Conservation (phyloP, 2,797 vertebrate genomes). For the Micromesistius poutassou region DNA sequence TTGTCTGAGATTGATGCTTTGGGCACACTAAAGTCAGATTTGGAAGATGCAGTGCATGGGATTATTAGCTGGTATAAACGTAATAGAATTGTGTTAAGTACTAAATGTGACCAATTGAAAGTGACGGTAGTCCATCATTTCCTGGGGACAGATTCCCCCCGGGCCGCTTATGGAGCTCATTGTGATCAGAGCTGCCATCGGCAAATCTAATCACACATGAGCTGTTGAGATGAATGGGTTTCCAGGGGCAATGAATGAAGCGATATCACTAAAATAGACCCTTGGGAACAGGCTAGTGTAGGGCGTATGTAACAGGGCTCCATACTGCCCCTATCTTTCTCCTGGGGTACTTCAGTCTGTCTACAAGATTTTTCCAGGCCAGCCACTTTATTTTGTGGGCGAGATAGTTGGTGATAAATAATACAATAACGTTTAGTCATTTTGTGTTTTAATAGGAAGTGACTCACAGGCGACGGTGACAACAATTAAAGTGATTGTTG, state of each 20-base stretch:
- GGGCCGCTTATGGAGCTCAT: conserved; percentile 54
- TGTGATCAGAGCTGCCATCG: conserved; percentile 53
- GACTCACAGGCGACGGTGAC: not conserved
- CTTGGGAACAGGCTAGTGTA: conserved; percentile 14
- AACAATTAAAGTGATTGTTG: not conserved
- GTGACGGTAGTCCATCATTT: conserved; percentile 53
- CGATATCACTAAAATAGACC: conserved; percentile 8
- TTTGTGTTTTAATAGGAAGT: not conserved
- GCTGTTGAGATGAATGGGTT: conserved; percentile 42
- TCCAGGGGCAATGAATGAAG: conserved; percentile 32
- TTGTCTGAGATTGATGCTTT: not conserved
- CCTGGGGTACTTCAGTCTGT: conserved; percentile 41
- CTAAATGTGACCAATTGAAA: conserved; percentile 44
- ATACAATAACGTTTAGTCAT: not conserved
- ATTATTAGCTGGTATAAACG: conserved; percentile 5
- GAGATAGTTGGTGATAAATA: conserved; percentile 27
- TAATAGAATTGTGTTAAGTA: not conserved
- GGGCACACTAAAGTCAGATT: not conserved
- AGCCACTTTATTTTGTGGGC: conserved; percentile 61
- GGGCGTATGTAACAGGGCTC: not conserved
- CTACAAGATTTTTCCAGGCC: conserved; percentile 59
- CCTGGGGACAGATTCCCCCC: conserved; percentile 51
- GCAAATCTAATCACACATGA: conserved; percentile 45
- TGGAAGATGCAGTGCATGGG: not conserved
- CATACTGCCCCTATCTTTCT: conserved; percentile 47